Conservation (phyloP, 2,797 vertebrate genomes). For the Dromococcyx pavoninus region DNA sequence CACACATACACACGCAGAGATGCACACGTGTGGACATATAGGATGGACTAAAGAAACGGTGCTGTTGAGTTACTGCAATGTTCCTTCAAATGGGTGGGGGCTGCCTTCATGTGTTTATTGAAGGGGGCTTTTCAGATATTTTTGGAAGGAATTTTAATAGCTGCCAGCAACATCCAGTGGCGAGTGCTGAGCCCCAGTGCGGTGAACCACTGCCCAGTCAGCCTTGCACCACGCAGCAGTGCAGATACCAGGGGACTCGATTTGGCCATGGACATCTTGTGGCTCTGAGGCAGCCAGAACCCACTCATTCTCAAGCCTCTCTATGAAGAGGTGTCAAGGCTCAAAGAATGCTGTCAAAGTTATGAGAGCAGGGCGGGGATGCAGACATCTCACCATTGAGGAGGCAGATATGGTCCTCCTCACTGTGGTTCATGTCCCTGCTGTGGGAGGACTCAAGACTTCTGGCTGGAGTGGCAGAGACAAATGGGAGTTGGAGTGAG, state of each 20-base stretch:
- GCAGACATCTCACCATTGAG: background rate
- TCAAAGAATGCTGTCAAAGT: background rate
- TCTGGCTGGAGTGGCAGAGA: background rate
- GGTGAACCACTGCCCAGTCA: background rate
- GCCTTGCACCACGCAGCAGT: fast-evolving
- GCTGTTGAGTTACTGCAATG: background rate
- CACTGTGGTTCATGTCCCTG: background rate
- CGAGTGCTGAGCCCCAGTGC: background rate
- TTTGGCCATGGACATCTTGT: fast-evolving
- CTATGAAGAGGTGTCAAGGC: background rate
- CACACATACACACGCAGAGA: too few species aligned
- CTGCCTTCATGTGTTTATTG: fast-evolving
- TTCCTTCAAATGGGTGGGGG: background rate
- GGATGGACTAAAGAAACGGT: background rate
- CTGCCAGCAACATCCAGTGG: background rate
- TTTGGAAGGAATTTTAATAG: background rate
- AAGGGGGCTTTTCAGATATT: background rate
- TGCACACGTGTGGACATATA: too few species aligned
- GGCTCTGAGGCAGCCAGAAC: background rate
- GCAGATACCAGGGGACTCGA: background rate
- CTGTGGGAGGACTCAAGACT: background rate
- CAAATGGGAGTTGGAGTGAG: background rate
- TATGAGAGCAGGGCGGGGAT: background rate
- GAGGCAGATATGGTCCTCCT: background rate
- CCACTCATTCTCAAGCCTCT: background rate